phyloP scores from a whole-genome alignment of 2,888 invertebrate species.

The Camponotus fellah region DNA sequence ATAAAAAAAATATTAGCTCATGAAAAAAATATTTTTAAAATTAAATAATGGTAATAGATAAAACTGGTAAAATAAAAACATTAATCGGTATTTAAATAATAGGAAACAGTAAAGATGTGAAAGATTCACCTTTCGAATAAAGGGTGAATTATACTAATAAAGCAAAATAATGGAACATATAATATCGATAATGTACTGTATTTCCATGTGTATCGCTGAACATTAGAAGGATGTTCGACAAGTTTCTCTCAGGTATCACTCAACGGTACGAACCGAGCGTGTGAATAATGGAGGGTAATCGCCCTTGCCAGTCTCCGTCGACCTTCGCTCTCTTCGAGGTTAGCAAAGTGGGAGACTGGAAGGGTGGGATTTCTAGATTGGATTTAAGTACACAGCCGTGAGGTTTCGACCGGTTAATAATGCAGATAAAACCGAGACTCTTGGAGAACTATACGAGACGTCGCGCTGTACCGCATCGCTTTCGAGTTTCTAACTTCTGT shows the following conservation, averaged over 20 bases:
- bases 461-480: slow-evolving; percentile 61
- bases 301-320: slow-evolving; percentile 79
- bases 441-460: slow-evolving; percentile 69
- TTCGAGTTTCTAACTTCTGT: slow-evolving; percentile 63
- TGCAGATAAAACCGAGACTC: slow-evolving; percentile 78
- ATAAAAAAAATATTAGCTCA: background rate
- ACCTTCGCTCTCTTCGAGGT: slow-evolving; percentile 72
- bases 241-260: slow-evolving; percentile 79
- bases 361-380: slow-evolving; percentile 82
- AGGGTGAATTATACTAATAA: background rate
- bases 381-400: slow-evolving; percentile 83
- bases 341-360: slow-evolving; percentile 70
- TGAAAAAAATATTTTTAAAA: background rate
- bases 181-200: background rate
- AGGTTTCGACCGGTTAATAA: slow-evolving; percentile 83
- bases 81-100: background rate
- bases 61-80: background rate
- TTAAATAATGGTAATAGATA: background rate
- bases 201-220: slow-evolving; percentile 40
- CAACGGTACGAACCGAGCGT: slow-evolving; percentile 78
- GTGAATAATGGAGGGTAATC: slow-evolving; percentile 85
- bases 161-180: slow-evolving; percentile 19
- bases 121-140: background rate
- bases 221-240: slow-evolving; percentile 67
- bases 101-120: background rate